Base-by-base conservation (phyloP, 2,113 vertebrate genomes). In the Clarias batrachus region DNA sequence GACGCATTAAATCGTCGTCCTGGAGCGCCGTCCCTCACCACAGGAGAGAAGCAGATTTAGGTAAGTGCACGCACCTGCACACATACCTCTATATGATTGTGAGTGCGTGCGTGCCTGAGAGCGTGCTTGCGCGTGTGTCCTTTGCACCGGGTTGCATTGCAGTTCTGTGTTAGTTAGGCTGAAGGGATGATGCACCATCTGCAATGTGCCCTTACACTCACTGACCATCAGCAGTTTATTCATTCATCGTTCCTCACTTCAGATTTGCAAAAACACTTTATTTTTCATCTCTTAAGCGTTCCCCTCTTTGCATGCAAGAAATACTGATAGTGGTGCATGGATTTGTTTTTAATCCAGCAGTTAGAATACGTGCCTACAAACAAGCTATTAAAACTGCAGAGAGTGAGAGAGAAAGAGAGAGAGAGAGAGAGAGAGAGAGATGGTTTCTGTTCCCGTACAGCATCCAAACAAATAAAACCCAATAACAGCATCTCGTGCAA, bases 31-130 rank as follows among this genome's bases (percentile, higher is more conserved):
- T 92, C 91, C 91, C 92, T 92, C 91, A 90, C 41, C 87, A 92
- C 91, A 92, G 93, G 91, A 91, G 93, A 93, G 94, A 92, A 93
- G 93, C 94, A 93, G 91, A 93, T 95, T 95, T 93, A 95, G 94
- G 95, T 96, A 89, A 95, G 94, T 90, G 74, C 30, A 52, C n/a
- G 63, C 63, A 54, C 23, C 13, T 59, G 66, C 52, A 27, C 30
- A 30, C 60, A 41, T 52, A 60, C 57, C 63, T 84, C 37, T 13
- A 76, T 23, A 23, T 37, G 70, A 41, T 25, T 76, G 11, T 65
- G 37, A 33, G 56, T 16, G 57, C 66, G 11, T 13, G 48, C 21
- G 59, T 41, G 25, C 57, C 27, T 56, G 27, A 14, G 48, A n/a
- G 68, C 74, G 68, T 37, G 33, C 59, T 48, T 16, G 16, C 17